Evolutionary conservation across 2,113 vertebrate species (phyloP).

Genomic region (Alectura lathami): DNA sequence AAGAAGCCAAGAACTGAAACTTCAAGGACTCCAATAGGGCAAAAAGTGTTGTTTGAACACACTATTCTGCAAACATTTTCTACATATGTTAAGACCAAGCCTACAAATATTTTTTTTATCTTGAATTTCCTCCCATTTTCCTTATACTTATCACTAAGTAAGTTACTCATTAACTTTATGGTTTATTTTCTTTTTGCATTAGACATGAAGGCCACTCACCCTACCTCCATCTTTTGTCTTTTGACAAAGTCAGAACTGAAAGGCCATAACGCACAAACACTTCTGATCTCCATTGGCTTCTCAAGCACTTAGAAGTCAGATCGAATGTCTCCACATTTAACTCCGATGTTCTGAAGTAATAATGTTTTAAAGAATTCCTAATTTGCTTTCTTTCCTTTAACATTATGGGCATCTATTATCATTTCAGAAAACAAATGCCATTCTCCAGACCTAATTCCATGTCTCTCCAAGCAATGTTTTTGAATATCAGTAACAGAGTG

Average conservation of each 20-base stretch:
- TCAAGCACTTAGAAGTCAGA: not conserved
- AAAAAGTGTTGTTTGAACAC: not conserved
- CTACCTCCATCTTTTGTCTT: not conserved
- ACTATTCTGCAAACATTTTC: not conserved
- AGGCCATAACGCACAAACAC: not conserved
- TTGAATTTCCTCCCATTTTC: not conserved
- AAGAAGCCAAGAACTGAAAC: constrained; percentile 18
- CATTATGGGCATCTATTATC: not conserved
- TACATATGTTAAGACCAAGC: not conserved
- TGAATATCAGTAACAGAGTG: not conserved
- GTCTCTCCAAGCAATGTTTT: not conserved
- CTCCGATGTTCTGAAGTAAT: not conserved
- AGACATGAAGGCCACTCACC: not conserved
- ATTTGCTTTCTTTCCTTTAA: not conserved
- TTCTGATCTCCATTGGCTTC: not conserved
- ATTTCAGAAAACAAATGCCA: not conserved
- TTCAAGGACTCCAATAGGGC: not conserved
- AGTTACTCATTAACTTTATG: not conserved
- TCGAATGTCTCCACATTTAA: not conserved
- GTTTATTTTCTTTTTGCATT: not conserved
- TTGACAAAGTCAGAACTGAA: not conserved
- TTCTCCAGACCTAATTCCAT: not conserved
- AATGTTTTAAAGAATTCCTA: not conserved
- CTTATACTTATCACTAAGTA: not conserved
- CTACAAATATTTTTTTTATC: not conserved